These are phyloP conservation scores for Hyalella azteca DNA, from an alignment of 2,888 invertebrate species.

Conservation along the genomic window DNA sequence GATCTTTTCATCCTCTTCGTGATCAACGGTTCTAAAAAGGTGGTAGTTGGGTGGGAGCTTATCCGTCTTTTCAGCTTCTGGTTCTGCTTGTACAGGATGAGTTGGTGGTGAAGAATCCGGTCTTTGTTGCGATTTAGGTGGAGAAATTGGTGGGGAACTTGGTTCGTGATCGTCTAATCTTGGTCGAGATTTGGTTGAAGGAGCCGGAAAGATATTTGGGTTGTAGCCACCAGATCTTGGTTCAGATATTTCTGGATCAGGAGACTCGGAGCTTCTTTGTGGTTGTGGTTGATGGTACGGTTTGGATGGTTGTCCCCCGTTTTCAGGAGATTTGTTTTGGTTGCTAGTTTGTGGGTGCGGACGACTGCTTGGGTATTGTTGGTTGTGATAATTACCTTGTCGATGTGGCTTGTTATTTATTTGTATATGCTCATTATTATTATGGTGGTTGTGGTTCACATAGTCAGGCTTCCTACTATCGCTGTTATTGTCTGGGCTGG, in stretches of 20 bases:
- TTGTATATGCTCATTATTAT: not conserved
- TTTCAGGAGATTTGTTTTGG: no score
- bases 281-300: no score
- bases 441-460: no score
- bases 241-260: not conserved
- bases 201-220: no score
- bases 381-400: not conserved
- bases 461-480: no score
- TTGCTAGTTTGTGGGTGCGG: no score
- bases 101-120: not conserved
- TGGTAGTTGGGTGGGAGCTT: slow-evolving; percentile 23
- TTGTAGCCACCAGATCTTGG: no score
- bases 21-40: not conserved
- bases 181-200: not conserved
- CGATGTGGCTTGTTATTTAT: not conserved
- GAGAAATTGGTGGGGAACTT: not conserved
- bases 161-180: not conserved
- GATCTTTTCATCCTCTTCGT: not conserved
- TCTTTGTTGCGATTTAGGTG: not conserved
- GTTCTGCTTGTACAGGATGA: not conserved
- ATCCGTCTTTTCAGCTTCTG: not conserved
- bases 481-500: no score
- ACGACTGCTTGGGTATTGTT: not conserved
- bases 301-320: no score
- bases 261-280: no score